Evolutionary conservation across 2,113 vertebrate genomes (phyloP).

Genomic region (Nothocercus nigrocapillus): DNA sequence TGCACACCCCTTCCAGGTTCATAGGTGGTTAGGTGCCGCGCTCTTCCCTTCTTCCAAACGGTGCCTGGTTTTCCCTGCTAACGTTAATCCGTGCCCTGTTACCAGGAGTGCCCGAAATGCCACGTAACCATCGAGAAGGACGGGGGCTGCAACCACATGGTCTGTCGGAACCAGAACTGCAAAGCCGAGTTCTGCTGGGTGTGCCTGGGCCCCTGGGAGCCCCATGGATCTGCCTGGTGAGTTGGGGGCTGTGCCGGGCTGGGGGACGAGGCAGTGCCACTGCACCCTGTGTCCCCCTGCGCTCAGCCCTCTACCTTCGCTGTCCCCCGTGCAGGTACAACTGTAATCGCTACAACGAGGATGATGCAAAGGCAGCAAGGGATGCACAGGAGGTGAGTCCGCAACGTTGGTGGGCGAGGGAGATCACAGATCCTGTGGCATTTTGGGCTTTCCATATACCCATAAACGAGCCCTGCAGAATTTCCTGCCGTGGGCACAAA

Average conservation of each 20-base stretch:
- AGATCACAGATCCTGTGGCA: background rate
- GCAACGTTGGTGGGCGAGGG: background rate
- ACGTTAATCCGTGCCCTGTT: conserved; percentile 25
- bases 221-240: conserved; percentile 98
- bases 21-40: background rate
- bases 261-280: background rate
- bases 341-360: conserved; percentile 99
- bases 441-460: background rate
- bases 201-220: conserved; percentile 98
- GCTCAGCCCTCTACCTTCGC: conserved; percentile 29
- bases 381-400: conserved; percentile 96
- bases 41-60: background rate
- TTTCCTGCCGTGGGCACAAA: background rate
- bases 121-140: conserved; percentile 99
- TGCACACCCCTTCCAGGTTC: background rate
- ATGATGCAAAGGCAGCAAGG: conserved; percentile 98
- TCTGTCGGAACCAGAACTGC: conserved; percentile 99
- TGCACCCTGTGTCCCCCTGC: background rate
- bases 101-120: conserved; percentile 98
- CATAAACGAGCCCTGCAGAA: background rate
- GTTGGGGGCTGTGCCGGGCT: conserved; percentile 13
- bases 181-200: conserved; percentile 99
- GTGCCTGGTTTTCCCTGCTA: background rate
- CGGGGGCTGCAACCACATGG: conserved; percentile 99
- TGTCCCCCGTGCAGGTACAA: conserved; percentile 90